Base-by-base conservation (phyloP, 2,888 invertebrate genomes). In the Magallana nippona region DNA sequence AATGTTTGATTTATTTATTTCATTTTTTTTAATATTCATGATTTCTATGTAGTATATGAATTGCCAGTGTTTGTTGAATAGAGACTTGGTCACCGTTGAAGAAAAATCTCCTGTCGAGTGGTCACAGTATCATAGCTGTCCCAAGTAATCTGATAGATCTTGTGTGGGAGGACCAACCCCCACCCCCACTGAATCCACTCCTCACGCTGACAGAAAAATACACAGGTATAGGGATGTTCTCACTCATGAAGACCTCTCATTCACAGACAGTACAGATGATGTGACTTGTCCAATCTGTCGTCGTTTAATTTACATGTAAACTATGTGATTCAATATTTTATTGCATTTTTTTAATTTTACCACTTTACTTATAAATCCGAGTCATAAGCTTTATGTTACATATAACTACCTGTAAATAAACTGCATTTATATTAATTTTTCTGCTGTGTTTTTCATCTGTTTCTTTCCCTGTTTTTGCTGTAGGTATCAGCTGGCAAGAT, bases 401-500 rank as follows among this genome's bases (percentile, higher is more conserved):
- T 44, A 44, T 44, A 44, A 44, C 44, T 44, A 44, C 0, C 3
- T 0, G 44, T 44, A 5, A n/a, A 44, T 44, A 44, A 10, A 44
- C 44, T 44, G 44, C 44, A 44, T 44, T 44, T 44, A 44, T 44
- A 44, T 44, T 44, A 44, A 44, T 5, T 44, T 44, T 44, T 44
- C 27, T 27, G 27, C 27, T 27, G 27, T 27, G 27, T n/a, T n/a
- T n/a, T n/a, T n/a, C n/a, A n/a, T n/a, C n/a, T n/a, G n/a, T n/a
- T n/a, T n/a, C n/a, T n/a, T n/a, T n/a, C n/a, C n/a, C n/a, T n/a
- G n/a, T n/a, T n/a, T n/a, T n/a, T n/a, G n/a, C n/a, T n/a, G n/a
- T 90, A 96, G 97, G 97, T 58, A 95, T 95, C 90, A 94, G 95
- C 44, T 98, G 98, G 97, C 96, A 96, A 84, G 96, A 96, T 32